Evolutionary conservation across 2,888 invertebrate species (phyloP).

Genomic region (Eurytoma adleriae): DNA sequence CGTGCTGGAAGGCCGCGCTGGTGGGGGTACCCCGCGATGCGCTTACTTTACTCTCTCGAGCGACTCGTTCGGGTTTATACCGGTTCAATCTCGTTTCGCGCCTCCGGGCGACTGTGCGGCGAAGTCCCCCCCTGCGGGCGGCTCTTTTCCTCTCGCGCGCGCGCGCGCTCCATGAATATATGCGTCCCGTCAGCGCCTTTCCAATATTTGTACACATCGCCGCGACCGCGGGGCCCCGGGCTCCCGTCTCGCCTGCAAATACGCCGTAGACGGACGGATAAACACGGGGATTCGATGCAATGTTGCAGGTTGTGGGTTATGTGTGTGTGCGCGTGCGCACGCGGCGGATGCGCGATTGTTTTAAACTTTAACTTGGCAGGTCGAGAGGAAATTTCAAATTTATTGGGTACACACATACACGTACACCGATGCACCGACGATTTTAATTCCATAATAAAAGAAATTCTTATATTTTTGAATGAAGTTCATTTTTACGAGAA

Average conservation of each 20-base stretch:
- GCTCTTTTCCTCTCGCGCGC: conserved; percentile 43
- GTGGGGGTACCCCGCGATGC: background rate
- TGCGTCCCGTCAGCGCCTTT: conserved; percentile 29
- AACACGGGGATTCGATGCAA: background rate
- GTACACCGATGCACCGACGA: no score
- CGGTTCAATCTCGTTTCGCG: conserved; percentile 63
- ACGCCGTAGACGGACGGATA: background rate
- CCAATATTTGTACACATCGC: conserved; percentile 12
- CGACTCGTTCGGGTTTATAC: conserved; percentile 68
- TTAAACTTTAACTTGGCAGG: no score
- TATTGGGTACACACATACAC: no score
- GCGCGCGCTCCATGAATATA: conserved; percentile 21
- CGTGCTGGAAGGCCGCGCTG: background rate
- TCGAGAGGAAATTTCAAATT: no score
- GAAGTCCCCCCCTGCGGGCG: conserved; percentile 16
- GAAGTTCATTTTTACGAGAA: no score
- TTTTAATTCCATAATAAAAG: no score
- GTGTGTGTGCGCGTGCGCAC: background rate
- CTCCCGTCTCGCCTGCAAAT: background rate
- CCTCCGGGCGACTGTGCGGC: background rate
- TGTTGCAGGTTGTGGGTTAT: no score
- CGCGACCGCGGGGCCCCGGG: no score
- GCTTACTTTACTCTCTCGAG: conserved; percentile 52
- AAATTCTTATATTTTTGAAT: no score
- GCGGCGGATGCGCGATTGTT: background rate